phyloP scores from a whole-genome alignment of 2,113 vertebrate genomes.

The Myotis lucifugus region DNA sequence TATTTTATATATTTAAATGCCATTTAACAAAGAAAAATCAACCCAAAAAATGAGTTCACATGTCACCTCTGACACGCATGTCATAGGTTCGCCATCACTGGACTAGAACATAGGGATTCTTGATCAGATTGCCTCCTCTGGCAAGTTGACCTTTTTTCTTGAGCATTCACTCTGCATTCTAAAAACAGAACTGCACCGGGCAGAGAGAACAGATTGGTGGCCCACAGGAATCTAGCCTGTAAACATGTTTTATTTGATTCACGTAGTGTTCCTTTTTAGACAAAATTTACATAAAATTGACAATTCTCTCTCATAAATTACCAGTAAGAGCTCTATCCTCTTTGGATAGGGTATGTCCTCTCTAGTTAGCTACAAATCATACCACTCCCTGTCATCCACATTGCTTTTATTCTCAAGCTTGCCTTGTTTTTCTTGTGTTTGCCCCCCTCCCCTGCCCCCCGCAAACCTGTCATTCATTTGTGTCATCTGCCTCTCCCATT shows the following conservation, averaged over 20 bases:
- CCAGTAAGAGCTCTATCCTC: not conserved
- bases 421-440: not conserved
- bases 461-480: not conserved
- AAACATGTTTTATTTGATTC: not conserved
- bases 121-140: not conserved
- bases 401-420: not conserved
- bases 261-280: not conserved
- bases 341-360: not conserved
- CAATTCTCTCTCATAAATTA: not conserved
- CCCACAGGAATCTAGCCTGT: not conserved
- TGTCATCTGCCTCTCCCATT: not conserved
- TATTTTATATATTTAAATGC: too few relatives aligned
- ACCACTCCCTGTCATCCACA: fast-evolving
- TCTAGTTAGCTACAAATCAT: not conserved
- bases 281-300: not conserved
- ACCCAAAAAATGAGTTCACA: too few relatives aligned
- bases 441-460: too few relatives aligned
- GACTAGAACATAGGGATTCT: not conserved
- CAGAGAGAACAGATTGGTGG: not conserved
- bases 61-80: too few relatives aligned
- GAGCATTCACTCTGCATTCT: not conserved
- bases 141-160: not conserved
- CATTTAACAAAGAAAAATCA: too few relatives aligned
- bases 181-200: not conserved
- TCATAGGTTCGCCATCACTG: too few relatives aligned